These are phyloP conservation scores for Drosophila pectinifera DNA, from an alignment of 1,140 invertebrate genomes.

Conservation along the genomic window DNA sequence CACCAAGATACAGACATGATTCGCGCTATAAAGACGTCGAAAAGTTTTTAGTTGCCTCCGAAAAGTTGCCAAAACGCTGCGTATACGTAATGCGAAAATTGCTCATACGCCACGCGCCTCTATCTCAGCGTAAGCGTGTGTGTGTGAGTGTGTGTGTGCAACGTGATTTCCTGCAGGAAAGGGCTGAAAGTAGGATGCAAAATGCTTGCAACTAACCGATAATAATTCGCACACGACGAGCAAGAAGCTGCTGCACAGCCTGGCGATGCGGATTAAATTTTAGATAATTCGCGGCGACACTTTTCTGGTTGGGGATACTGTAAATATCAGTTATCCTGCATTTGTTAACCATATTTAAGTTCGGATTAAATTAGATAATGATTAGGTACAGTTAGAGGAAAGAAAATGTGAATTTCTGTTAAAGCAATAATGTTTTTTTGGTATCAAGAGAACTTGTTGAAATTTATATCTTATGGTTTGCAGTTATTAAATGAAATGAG, in stretches of 20 bases:
- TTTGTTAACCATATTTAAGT: neutral
- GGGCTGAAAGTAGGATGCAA: constrained; percentile 70
- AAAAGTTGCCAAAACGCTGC: constrained; percentile 67
- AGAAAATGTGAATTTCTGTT: too few species aligned
- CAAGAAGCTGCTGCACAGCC: constrained; percentile 1
- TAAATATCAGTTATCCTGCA: neutral
- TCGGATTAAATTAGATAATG: neutral
- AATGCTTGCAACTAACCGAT: constrained; percentile 84
- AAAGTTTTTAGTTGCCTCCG: constrained; percentile 59
- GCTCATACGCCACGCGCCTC: constrained; percentile 69
- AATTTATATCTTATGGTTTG: too few species aligned
- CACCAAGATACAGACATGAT: constrained; percentile 27
- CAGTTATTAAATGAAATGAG: too few species aligned
- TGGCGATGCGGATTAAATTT: constrained; percentile 25
- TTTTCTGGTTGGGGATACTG: neutral
- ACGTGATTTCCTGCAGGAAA: constrained; percentile 73
- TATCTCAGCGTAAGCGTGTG: constrained; percentile 20
- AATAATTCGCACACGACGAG: constrained; percentile 63
- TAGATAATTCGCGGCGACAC: neutral
- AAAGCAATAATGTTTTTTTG: neutral
- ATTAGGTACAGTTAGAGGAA: neutral
- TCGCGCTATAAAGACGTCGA: constrained; percentile 77
- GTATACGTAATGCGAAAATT: constrained; percentile 72
- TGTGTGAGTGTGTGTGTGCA: constrained; percentile 40
- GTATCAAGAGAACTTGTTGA: too few species aligned